These are phyloP conservation scores for Mormyrus proboscirostris DNA, from an alignment of 2,797 vertebrate species.

Conservation along the genomic window DNA sequence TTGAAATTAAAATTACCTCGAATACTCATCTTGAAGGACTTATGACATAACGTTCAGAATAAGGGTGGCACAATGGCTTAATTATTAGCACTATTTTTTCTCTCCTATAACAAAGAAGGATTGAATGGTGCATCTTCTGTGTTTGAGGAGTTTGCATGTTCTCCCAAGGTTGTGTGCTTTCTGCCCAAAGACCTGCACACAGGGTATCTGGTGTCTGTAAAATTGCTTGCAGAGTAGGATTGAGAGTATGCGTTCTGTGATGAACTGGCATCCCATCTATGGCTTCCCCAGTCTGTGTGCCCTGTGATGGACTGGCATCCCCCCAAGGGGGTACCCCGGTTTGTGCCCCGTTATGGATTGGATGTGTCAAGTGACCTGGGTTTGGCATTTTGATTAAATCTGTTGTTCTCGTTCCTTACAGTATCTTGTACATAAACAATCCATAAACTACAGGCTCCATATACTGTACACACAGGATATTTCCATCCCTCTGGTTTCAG, in stretches of 20 bases:
- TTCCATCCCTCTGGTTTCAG: background rate
- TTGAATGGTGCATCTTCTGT: background rate
- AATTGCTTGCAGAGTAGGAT: background rate
- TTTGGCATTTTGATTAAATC: background rate
- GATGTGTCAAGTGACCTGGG: background rate
- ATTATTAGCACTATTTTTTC: background rate
- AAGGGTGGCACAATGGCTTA: background rate
- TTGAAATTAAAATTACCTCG: background rate
- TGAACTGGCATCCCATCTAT: background rate
- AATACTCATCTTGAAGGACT: background rate
- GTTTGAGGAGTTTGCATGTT: background rate
- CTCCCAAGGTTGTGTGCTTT: background rate
- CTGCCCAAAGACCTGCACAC: background rate
- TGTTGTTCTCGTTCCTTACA: background rate
- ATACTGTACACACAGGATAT: background rate
- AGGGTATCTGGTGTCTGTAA: background rate
- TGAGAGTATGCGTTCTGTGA: background rate
- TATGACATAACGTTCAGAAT: background rate
- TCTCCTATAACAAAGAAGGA: background rate
- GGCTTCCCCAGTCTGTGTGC: background rate
- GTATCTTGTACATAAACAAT: background rate
- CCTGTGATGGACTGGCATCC: background rate
- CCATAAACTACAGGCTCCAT: background rate
- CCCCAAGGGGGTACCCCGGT: background rate
- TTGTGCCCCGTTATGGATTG: background rate